A percentile compares a stretch with the other conserved stretches of the same genome.
Conservation (phyloP, 2,113 vertebrate genomes). For the Oncorhynchus keta region DNA sequence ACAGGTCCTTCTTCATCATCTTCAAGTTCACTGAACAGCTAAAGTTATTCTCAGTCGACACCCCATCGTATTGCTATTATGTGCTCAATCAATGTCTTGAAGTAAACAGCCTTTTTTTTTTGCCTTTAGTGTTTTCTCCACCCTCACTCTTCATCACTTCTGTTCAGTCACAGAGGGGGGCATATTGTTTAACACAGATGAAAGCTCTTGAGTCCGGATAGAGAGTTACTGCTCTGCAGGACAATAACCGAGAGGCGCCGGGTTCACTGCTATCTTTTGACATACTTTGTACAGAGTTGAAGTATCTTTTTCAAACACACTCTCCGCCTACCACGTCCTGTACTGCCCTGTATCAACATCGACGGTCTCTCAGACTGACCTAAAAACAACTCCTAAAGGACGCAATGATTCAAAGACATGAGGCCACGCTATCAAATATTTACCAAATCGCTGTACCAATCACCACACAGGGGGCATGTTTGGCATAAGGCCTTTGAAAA, state of each 20-base stretch:
- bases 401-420: slow-evolving; percentile 44
- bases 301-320: slow-evolving; percentile 55
- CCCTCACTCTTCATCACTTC: slow-evolving; percentile 18
- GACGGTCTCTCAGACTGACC: slow-evolving; percentile 53
- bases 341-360: slow-evolving; percentile 35
- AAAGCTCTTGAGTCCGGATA: slow-evolving; percentile 38
- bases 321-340: slow-evolving; percentile 47
- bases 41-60: no score
- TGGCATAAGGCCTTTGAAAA: slow-evolving; percentile 56
- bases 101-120: no score
- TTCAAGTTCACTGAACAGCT: no score
- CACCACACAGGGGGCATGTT: slow-evolving; percentile 22
- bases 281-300: slow-evolving; percentile 37
- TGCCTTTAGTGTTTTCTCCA: slow-evolving; percentile 21
- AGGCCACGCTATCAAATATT: slow-evolving; percentile 65
- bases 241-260: slow-evolving; percentile 24
- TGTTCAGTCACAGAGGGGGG: slow-evolving; percentile 38
- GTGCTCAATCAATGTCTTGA: no score
- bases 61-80: no score
- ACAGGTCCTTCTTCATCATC: no score
- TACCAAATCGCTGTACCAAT: slow-evolving; percentile 57
- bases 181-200: slow-evolving; percentile 53
- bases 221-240: slow-evolving; percentile 26
- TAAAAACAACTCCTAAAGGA: slow-evolving; percentile 65
- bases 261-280: slow-evolving; percentile 43